phyloP scores from a whole-genome alignment of 2,888 invertebrate genomes.

The Nomada flava region DNA sequence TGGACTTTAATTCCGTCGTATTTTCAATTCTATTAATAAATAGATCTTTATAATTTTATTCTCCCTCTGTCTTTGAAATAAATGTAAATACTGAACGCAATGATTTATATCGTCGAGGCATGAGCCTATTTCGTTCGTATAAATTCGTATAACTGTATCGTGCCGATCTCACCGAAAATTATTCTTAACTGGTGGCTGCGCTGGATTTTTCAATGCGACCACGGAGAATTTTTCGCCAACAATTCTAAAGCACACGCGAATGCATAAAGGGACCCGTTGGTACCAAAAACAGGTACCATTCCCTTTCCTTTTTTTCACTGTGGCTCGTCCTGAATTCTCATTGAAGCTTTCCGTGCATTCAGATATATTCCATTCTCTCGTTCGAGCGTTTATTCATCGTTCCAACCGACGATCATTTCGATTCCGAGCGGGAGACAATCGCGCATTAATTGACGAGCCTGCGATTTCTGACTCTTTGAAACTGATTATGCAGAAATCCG shows the following conservation, averaged over 20 bases:
- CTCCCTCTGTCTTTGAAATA: too few relatives aligned
- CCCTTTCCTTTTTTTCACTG: background rate
- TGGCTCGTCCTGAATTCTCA: background rate
- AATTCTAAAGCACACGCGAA: background rate
- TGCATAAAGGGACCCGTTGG: background rate
- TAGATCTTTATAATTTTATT: too few relatives aligned
- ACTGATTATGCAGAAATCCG: background rate
- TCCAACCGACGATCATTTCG: background rate
- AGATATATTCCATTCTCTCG: constrained; percentile 21
- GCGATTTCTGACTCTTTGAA: background rate
- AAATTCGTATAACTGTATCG: background rate
- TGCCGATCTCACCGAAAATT: background rate
- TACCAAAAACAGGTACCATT: background rate
- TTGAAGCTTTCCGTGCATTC: constrained; percentile 14
- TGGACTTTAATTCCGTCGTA: too few relatives aligned
- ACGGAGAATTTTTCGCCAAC: background rate
- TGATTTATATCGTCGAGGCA: too few relatives aligned
- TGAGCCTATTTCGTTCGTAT: background rate
- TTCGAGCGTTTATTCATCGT: constrained; percentile 12
- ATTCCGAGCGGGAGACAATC: constrained; percentile 7
- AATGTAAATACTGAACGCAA: too few relatives aligned
- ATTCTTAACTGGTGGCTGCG: background rate
- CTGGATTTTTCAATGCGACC: background rate
- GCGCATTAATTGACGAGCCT: background rate
- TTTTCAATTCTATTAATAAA: too few relatives aligned